Base-by-base conservation (phyloP, 2,888 invertebrate genomes). In the Parnassius mnemosyne region DNA sequence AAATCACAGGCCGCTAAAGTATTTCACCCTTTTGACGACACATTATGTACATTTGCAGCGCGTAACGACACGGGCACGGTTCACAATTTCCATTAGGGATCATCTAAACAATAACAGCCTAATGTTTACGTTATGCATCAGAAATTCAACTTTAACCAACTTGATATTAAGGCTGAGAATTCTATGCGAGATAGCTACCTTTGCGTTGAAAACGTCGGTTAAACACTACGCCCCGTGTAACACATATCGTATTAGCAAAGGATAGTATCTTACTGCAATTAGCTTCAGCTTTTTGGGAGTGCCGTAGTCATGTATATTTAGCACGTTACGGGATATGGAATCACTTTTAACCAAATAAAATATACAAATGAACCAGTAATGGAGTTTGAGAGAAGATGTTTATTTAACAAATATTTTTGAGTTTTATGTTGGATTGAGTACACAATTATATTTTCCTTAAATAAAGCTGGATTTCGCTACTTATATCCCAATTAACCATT, bases 1-100 rank as follows among this genome's bases (percentile, higher is more conserved):
- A 85, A 90, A 89, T 90, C 90, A 89, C 87, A 80, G 83, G 79
- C 81, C 82, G 81, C 85, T 86, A 85, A 88, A 87, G 87, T 89
- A 89, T 88, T 89, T 89, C 86, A 89, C 89, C 89, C 90, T 87
- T 90, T 89, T 89, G 89, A 89, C 87, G 89, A 90, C 88, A 87
- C 87, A 90, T 89, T 90, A 89, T 85, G 84, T 89, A 90, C 89
- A 86, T 91, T 90, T 85, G 86, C 86, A 87, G 87, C 84, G 85
- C 83, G 86, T 89, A 87, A 89, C 87, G 88, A 86, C 87, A 84
- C 85, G 83, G 89, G 89, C 87, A 80, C 85, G 87, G 88, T 84
- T 88, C 85, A 87, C 89, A 89, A 89, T 90, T 89, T 90, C 90
- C 89, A 90, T 90, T 89, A 90, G 80, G 80, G 77, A 72, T 68